These are phyloP conservation scores for Pachyseris speciosa DNA, from an alignment of 64 coral and sea anemone genomes.

Conservation along the genomic window DNA sequence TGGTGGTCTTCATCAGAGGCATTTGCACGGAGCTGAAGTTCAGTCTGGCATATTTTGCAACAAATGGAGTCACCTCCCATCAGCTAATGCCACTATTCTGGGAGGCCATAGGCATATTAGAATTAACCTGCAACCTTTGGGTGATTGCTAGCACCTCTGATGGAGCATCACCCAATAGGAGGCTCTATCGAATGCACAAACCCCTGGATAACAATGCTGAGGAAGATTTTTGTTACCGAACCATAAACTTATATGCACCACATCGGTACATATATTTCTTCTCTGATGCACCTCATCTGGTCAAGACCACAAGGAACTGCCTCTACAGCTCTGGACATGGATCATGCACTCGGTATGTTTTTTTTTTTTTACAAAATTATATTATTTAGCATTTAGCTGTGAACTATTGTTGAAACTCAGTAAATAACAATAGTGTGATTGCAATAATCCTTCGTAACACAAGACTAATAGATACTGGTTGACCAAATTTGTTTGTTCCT, in stretches of 20 bases:
- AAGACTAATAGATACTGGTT: neutral
- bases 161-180: constrained; percentile 48
- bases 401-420: neutral
- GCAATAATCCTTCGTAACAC: neutral
- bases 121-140: constrained; percentile 41
- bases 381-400: neutral
- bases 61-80: constrained; percentile 14
- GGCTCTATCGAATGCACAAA: constrained; percentile 42
- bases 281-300: constrained; percentile 40
- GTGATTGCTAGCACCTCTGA: constrained; percentile 32
- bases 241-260: constrained; percentile 51
- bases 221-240: constrained; percentile 36
- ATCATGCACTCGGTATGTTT: constrained; percentile 6
- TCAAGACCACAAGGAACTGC: constrained; percentile 43
- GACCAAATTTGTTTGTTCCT: neutral
- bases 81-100: constrained; percentile 44
- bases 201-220: constrained; percentile 17
- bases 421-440: neutral
- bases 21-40: constrained; percentile 38
- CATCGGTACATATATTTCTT: constrained; percentile 58
- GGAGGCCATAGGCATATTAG: constrained; percentile 19
- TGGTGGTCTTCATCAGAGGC: constrained; percentile 46
- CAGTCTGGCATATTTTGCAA: constrained; percentile 46
- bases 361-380: neutral
- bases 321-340: constrained; percentile 19